These are phyloP conservation scores for Atta cephalotes DNA, from an alignment of 1,140 invertebrate genomes.

Conservation along the genomic window DNA sequence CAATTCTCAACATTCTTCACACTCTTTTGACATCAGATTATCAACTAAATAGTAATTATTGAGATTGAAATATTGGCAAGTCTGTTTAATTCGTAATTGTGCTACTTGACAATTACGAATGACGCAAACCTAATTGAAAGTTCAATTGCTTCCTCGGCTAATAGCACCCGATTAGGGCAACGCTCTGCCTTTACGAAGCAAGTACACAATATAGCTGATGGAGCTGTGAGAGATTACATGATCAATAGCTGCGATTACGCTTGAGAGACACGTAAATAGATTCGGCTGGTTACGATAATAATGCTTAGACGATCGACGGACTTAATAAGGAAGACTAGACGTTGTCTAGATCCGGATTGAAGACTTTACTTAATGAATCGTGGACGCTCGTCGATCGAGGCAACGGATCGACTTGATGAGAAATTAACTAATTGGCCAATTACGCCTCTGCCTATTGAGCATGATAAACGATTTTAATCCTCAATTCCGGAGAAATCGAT, in stretches of 20 bases:
- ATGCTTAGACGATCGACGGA: background rate
- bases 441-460: slow-evolving; percentile 72
- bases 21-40: background rate
- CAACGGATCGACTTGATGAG: slow-evolving; percentile 72
- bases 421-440: slow-evolving; percentile 81
- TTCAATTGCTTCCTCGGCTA: background rate
- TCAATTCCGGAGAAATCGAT: slow-evolving; percentile 70
- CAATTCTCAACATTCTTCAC: background rate
- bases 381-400: slow-evolving; percentile 19
- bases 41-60: background rate
- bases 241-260: slow-evolving; percentile 39
- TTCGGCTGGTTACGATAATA: slow-evolving; percentile 21
- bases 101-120: background rate
- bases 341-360: slow-evolving; percentile 7
- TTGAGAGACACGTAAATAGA: slow-evolving; percentile 42
- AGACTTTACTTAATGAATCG: slow-evolving; percentile 59
- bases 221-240: slow-evolving; percentile 40
- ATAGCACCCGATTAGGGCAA: slow-evolving; percentile 30
- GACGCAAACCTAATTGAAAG: slow-evolving; percentile 30
- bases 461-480: slow-evolving; percentile 70
- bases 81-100: background rate
- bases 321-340: slow-evolving; percentile 59
- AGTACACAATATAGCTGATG: background rate
- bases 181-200: slow-evolving; percentile 13
- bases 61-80: background rate